Evolutionary conservation across 2,113 vertebrate species (phyloP), one percentile per base, ranked within the genome.

Genomic region (Tor tambroides): DNA sequence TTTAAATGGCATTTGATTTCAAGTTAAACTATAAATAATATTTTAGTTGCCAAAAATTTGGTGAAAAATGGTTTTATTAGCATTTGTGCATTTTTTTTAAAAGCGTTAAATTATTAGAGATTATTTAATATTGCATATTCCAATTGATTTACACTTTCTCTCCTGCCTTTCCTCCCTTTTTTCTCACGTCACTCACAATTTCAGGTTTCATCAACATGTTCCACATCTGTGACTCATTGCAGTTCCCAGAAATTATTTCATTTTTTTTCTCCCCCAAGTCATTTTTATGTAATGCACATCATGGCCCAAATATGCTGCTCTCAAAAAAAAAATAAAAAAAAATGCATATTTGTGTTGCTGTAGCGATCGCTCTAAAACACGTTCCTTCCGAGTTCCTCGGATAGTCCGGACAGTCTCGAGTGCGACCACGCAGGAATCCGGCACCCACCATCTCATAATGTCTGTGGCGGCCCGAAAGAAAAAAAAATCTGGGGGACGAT

Each of bases 401-500:
- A 15, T 32, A 72, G 12, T 84, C 65, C 65, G 49, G 23, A 51
- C 4, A 51, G 46, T 35, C 67, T 74, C 43, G 2, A 54, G 43
- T 84, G 65, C 26, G 43, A 84, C 82, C 49, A 38, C 28, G 43
- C 59, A 83, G 80, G 82, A 74, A 84, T 72, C 72, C 82, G 82
- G 80, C 86, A 49, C 71, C 63, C 86, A 81, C 69, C 76, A 86
- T 85, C 71, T 59, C 82, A 43, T 74, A 85, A 84, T 76, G 79
- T 78, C 88, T 85, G 76, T 30, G 38, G 43, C 38, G 72, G 87
- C 87, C 86, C 83, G 38, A 85, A 80, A 85, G 49, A 51, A 54
- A 75, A 74, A 67, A 81, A 87, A 86, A 90, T 75, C 81, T 35
- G 67, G 83, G 89, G 87, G 90, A 89, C 80, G 89, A 91, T 91